A percentile compares a stretch with the other conserved stretches of the same genome.
These are phyloP conservation scores for Oryzias melastigma DNA, from an alignment of 2,113 vertebrate species.

Conservation along the genomic window DNA sequence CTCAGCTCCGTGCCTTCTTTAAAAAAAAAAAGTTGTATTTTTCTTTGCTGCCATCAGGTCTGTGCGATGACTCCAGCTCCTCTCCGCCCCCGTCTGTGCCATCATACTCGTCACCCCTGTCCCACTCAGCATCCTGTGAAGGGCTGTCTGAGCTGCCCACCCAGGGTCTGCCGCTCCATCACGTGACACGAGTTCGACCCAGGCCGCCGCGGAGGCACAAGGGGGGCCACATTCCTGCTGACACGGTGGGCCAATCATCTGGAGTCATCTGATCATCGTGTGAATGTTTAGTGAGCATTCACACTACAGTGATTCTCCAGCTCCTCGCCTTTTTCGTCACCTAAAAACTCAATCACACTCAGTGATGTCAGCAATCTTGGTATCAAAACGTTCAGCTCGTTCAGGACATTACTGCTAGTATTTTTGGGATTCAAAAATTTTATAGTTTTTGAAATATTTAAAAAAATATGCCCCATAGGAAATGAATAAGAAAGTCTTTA, in stretches of 20 bases:
- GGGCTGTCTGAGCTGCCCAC: conserved; percentile 83
- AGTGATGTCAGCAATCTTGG: too few species aligned
- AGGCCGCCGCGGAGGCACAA: conserved; percentile 80
- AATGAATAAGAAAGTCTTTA: too few species aligned
- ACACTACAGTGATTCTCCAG: too few species aligned
- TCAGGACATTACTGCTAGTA: too few species aligned
- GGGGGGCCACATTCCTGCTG: conserved; percentile 66
- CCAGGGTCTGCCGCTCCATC: conserved; percentile 82
- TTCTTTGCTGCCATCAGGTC: conserved; percentile 48
- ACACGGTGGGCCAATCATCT: conserved; percentile 53
- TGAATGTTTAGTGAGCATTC: background rate
- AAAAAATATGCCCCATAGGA: too few species aligned
- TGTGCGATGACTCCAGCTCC: conserved; percentile 74
- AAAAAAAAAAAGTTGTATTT: conserved; percentile 5
- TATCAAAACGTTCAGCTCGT: too few species aligned
- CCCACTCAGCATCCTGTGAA: conserved; percentile 82
- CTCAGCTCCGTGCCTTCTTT: background rate
- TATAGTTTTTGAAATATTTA: too few species aligned
- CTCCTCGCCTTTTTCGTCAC: too few species aligned
- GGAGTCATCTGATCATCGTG: background rate
- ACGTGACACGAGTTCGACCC: conserved; percentile 83
- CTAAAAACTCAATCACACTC: too few species aligned
- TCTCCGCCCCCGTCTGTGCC: conserved; percentile 77
- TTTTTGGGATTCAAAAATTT: too few species aligned
- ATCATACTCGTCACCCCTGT: conserved; percentile 73